These are phyloP conservation scores for Apus apus DNA, from an alignment of 2,113 vertebrate species.

Conservation along the genomic window DNA sequence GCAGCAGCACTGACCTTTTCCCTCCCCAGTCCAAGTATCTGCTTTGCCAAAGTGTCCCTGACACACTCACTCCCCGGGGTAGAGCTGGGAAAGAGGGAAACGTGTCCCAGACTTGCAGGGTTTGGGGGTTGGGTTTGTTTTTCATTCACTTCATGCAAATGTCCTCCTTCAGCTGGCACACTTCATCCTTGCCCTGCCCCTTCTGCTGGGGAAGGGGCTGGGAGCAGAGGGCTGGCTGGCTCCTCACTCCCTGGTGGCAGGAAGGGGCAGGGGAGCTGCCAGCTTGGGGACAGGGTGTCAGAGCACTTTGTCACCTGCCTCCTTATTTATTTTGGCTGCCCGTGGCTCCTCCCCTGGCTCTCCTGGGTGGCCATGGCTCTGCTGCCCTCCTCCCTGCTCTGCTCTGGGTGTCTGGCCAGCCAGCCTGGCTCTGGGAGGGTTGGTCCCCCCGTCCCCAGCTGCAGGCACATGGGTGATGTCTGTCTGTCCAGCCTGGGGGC, in stretches of 20 bases:
- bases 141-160: constrained; percentile 47
- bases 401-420: background rate
- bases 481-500: background rate
- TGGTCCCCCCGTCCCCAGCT: background rate
- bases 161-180: background rate
- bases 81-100: background rate
- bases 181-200: background rate
- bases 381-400: background rate
- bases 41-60: constrained; percentile 43
- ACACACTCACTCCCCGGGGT: background rate
- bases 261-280: background rate
- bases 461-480: background rate
- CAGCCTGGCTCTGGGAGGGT: background rate
- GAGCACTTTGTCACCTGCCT: background rate
- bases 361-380: background rate
- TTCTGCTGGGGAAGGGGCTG: background rate
- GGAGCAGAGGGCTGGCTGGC: background rate
- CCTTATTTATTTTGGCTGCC: constrained; percentile 43
- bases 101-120: background rate
- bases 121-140: background rate
- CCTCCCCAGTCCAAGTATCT: background rate
- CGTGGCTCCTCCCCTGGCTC: background rate
- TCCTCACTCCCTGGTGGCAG: background rate
- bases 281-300: background rate
- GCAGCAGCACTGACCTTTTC: background rate